Base-by-base conservation (phyloP, 2,888 invertebrate species). In the Xanthia icteritia region DNA sequence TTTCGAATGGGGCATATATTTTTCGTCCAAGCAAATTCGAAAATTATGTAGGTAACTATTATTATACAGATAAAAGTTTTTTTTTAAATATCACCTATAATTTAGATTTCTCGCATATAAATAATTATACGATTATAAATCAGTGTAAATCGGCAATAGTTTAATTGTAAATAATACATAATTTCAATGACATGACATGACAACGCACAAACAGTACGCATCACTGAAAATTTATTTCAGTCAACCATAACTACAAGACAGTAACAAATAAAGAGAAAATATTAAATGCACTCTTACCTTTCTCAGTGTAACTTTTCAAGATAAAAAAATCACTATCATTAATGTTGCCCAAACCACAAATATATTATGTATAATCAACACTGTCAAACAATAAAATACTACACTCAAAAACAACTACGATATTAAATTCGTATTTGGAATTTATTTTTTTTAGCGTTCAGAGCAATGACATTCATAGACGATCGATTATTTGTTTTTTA, bases 381-480 rank as follows among this genome's bases (percentile, higher is more conserved):
- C 77, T 83, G 83, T 51, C 83, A 82, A 76, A 68, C 63, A 82
- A 48, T 36, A 17, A 61, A 81, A 79, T 83, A 71, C 83, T 82
- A 88, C 94, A 93, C 94, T 75, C 88, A 90, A 86, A 88, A 89
- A 91, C 88, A 92, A 93, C 92, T 91, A 87, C 79, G 85, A 88
- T 76, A 68, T 13, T 15, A 67, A 48, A 84, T 89, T 86, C 79
- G 89, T 78, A 91, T 81, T 82, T 82, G 76, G 82, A 79, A 69
- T 36, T 72, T 42, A 91, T 88, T 87, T n/a, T 83, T 85, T 85
- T 79, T 86, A 89, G 88, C 88, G 90, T 88, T 84, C 86, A 90
- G 85, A 86, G 79, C 92, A 91, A 91, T 91, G 92, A 92, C 92
- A 93, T 91, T 93, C 92, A 90, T 77, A 86, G 85, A 85, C 54